phyloP scores from a whole-genome alignment of 2,113 vertebrate species.

The Sebastes fasciatus region DNA sequence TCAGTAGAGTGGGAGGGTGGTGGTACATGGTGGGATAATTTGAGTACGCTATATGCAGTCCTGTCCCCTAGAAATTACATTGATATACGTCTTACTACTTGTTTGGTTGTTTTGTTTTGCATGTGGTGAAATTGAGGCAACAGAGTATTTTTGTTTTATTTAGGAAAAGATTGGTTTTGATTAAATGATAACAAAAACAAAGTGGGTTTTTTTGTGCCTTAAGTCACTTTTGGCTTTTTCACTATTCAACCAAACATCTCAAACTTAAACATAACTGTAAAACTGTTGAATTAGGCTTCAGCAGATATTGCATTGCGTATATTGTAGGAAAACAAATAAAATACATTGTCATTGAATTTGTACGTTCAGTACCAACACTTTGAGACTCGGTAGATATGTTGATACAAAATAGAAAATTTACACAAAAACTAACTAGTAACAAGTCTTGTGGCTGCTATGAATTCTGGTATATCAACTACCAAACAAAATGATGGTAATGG shows the following conservation, averaged over 20 bases:
- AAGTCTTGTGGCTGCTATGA: neutral
- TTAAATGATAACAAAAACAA: too few species aligned
- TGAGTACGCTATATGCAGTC: neutral
- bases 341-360: neutral
- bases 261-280: neutral
- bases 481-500: conserved; percentile 23
- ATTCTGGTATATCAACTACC: neutral
- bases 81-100: neutral
- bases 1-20: too few species aligned
- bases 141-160: too few species aligned
- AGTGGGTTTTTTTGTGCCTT: neutral
- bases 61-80: neutral
- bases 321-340: neutral
- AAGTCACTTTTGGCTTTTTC: neutral
- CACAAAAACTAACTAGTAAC: neutral
- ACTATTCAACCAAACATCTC: neutral
- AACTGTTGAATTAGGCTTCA: neutral
- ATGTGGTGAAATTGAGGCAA: neutral
- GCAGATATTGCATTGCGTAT: neutral
- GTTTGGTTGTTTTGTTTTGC: neutral
- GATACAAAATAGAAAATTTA: neutral
- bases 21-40: neutral
- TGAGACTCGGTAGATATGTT: neutral
- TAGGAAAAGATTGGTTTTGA: too few species aligned
- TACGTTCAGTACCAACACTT: neutral